Percentiles rank a stretch among this genome's conserved stretches.
These are phyloP conservation scores for Oreochromis niloticus DNA, from an alignment of 2,113 vertebrate genomes.

Conservation along the genomic window DNA sequence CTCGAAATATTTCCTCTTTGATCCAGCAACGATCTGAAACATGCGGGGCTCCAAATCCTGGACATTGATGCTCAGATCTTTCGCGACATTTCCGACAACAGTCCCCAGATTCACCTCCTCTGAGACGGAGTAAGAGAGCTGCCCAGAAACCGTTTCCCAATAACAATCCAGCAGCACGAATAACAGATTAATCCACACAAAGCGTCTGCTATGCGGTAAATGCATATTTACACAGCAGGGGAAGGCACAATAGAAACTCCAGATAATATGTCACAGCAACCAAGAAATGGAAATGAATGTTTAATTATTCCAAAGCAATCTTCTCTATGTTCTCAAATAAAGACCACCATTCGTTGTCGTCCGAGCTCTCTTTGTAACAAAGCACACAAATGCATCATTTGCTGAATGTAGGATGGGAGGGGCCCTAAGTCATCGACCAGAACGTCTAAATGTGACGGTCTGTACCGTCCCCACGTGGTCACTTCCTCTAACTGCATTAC, in stretches of 20 bases:
- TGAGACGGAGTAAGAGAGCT: slow-evolving; percentile 57
- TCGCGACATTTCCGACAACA: slow-evolving; percentile 62
- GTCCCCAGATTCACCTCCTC: slow-evolving; percentile 65
- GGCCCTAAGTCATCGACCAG: accelerated
- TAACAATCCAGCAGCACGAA: background rate
- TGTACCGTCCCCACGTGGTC: slow-evolving; percentile 42
- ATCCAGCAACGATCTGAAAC: slow-evolving; percentile 49
- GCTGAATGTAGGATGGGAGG: background rate
- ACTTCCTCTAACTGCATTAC: background rate
- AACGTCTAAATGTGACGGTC: slow-evolving; percentile 22
- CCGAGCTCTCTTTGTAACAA: background rate
- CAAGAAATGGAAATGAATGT: background rate
- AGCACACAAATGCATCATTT: background rate
- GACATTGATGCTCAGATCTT: slow-evolving; percentile 53
- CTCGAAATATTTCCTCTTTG: slow-evolving; percentile 54
- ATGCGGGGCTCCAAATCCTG: slow-evolving; percentile 46
- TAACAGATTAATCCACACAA: background rate
- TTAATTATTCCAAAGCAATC: accelerated
- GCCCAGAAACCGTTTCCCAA: background rate
- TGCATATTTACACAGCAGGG: background rate
- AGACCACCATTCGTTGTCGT: background rate
- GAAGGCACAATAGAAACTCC: background rate
- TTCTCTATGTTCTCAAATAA: background rate
- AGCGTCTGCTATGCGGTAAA: background rate
- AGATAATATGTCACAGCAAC: background rate